phyloP scores from a whole-genome alignment of 1,140 invertebrate species.

The Teleogryllus occipitalis region DNA sequence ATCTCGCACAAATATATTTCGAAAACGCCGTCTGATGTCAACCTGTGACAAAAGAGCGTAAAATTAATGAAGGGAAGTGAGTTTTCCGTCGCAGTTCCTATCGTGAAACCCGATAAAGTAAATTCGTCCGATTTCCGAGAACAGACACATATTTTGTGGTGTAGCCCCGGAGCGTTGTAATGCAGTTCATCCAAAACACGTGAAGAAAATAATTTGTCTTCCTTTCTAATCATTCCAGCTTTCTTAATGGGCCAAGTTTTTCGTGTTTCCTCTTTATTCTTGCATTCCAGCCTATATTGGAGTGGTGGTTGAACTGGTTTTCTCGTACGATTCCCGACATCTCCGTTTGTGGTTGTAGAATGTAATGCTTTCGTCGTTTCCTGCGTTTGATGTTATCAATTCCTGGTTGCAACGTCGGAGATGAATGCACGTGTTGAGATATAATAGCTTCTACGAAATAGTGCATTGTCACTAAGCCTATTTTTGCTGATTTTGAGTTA shows the following conservation, averaged over 20 bases:
- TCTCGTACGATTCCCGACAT: neutral
- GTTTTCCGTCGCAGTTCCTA: neutral
- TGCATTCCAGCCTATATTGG: neutral
- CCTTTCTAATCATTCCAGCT: neutral
- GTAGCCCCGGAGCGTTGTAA: neutral
- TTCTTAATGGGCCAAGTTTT: neutral
- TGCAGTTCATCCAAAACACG: neutral
- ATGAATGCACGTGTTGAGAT: neutral
- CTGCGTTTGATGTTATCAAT: neutral
- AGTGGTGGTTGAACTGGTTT: neutral
- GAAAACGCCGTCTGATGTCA: too few relatives aligned
- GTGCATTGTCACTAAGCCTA: too few relatives aligned
- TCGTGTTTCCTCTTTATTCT: slow-evolving; percentile 1
- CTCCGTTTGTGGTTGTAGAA: too few relatives aligned
- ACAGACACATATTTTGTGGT: neutral
- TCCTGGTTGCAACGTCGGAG: neutral
- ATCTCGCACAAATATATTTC: too few relatives aligned
- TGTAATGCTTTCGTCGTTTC: neutral
- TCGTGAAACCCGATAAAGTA: neutral
- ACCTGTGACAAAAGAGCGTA: neutral
- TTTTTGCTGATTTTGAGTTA: too few relatives aligned
- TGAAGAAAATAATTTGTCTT: neutral
- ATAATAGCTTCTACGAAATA: too few relatives aligned
- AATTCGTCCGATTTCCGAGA: neutral
- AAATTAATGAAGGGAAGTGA: neutral